A percentile compares a stretch with the other conserved stretches of the same genome.
phyloP scores from a whole-genome alignment of 2,797 vertebrate species.

The Phaenicophaeus curvirostris region DNA sequence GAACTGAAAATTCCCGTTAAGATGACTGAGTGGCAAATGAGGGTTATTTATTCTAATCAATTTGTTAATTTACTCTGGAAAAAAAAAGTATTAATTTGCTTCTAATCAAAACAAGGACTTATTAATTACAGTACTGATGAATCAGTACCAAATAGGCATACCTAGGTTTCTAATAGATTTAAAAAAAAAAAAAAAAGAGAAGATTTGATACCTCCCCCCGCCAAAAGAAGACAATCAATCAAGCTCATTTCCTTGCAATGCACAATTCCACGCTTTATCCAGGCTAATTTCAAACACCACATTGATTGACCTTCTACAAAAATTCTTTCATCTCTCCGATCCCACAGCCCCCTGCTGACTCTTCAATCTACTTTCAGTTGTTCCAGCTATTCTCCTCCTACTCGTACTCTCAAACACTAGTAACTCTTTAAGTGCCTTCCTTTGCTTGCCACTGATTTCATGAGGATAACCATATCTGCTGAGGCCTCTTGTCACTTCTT shows the following conservation, averaged over 20 bases:
- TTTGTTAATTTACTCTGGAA: background rate
- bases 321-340: background rate
- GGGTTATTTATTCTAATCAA: slow-evolving; percentile 11
- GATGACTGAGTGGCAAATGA: background rate
- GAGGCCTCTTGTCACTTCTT: background rate
- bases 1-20: background rate
- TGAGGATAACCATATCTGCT: background rate
- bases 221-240: background rate
- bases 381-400: background rate
- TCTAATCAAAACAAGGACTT: slow-evolving; percentile 20
- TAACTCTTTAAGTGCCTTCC: background rate
- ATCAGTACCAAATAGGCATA: background rate
- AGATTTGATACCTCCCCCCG: background rate
- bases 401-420: background rate
- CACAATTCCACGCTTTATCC: background rate
- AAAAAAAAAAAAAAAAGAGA: background rate
- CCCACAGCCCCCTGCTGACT: background rate
- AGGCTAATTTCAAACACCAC: background rate
- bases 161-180: background rate
- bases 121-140: background rate
- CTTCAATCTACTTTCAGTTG: background rate
- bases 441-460: background rate
- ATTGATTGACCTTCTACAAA: background rate
- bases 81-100: background rate
- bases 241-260: background rate